Evolutionary conservation across 64 coral and sea anemone species (phyloP).

Genomic region (Montipora cactus): DNA sequence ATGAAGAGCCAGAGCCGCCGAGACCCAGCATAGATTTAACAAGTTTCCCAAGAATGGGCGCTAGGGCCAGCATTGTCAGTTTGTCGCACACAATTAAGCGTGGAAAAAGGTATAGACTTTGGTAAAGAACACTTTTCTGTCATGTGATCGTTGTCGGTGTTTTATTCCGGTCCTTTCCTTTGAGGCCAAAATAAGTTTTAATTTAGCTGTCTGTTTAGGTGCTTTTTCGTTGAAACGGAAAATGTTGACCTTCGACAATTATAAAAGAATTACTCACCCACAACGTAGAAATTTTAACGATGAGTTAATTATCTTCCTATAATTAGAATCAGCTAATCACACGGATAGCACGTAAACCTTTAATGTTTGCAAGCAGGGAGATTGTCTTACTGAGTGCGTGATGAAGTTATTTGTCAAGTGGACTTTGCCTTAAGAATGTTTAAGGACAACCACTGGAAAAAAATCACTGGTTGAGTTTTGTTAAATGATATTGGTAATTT

Average conservation of each 20-base stretch:
- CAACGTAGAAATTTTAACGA: background rate
- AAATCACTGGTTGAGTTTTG: too few relatives aligned
- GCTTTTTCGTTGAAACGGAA: background rate
- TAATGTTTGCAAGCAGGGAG: background rate
- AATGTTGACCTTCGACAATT: slow-evolving; percentile 12
- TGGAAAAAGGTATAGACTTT: slow-evolving; percentile 17
- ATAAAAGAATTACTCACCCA: background rate
- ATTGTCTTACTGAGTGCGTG: background rate
- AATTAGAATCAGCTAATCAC: too few relatives aligned
- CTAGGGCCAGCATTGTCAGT: slow-evolving; percentile 28
- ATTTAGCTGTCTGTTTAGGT: background rate
- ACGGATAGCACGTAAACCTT: background rate
- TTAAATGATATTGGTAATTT: too few relatives aligned
- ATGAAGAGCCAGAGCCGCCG: background rate
- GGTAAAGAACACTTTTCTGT: background rate
- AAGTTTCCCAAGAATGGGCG: background rate
- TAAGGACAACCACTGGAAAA: background rate
- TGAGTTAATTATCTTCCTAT: background rate
- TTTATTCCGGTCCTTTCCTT: too few relatives aligned
- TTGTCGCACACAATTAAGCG: slow-evolving; percentile 35
- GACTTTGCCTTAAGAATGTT: background rate
- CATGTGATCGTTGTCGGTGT: background rate
- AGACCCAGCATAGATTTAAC: slow-evolving; percentile 27
- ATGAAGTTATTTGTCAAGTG: background rate
- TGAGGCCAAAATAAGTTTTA: background rate